A percentile compares a stretch with the other conserved stretches of the same genome.
phyloP scores from a whole-genome alignment of 2,888 invertebrate species.

The Aleiodes leptofemur region DNA sequence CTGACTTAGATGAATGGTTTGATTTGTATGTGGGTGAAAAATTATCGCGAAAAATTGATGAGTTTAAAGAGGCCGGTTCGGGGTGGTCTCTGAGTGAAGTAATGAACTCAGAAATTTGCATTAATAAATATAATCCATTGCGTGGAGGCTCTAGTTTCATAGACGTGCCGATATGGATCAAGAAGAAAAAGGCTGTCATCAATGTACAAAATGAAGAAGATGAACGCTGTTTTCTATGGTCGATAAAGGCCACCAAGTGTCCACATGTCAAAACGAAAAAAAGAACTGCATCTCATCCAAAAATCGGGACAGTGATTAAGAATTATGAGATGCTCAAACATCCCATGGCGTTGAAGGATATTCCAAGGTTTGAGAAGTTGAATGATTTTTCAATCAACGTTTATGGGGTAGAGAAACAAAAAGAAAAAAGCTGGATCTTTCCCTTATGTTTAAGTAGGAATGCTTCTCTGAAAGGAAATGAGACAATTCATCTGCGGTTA shows the following conservation, averaged over 20 bases:
- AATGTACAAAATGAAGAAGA: not conserved
- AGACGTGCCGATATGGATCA: not conserved
- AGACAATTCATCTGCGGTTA: not conserved
- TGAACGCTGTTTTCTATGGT: not conserved
- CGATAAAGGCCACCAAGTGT: not conserved
- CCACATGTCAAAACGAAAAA: too few species aligned
- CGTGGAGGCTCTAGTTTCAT: too few species aligned
- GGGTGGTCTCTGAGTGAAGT: too few species aligned
- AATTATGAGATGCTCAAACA: not conserved
- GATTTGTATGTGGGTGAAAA: too few species aligned
- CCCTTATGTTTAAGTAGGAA: not conserved
- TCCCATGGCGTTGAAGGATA: not conserved
- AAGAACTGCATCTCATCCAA: not conserved
- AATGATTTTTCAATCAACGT: constrained; percentile 5
- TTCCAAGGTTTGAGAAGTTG: not conserved
- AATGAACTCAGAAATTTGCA: too few species aligned
- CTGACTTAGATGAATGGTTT: too few species aligned
- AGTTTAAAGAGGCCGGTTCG: too few species aligned
- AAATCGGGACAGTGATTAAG: not conserved
- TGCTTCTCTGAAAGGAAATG: not conserved
- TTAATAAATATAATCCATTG: too few species aligned
- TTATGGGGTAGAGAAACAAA: not conserved
- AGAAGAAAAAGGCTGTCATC: not conserved
- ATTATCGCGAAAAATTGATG: too few species aligned
- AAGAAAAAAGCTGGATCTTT: not conserved